A percentile compares a stretch with the other conserved stretches of the same genome.
These are phyloP conservation scores for Puffinus mauretanicus DNA, from an alignment of 2,113 vertebrate genomes.

Conservation along the genomic window DNA sequence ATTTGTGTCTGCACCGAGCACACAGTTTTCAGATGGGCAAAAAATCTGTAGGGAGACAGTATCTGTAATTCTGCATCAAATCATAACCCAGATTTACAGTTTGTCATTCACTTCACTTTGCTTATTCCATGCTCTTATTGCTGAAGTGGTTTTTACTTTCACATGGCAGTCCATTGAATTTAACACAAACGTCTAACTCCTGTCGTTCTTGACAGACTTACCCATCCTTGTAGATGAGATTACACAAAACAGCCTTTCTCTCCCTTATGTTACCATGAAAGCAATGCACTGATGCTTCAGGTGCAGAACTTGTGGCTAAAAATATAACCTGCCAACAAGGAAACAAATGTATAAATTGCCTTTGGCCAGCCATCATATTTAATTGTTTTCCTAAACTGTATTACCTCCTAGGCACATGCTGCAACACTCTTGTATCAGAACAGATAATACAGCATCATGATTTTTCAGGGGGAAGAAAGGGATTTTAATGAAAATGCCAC, in stretches of 20 bases:
- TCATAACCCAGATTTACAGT: background rate
- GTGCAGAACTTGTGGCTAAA: slow-evolving; percentile 33
- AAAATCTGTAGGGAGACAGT: background rate
- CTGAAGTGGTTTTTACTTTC: background rate
- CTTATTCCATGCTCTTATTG: background rate
- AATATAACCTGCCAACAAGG: slow-evolving; percentile 14
- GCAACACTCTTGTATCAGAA: background rate
- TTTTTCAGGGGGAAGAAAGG: slow-evolving; percentile 47
- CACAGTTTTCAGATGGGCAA: background rate
- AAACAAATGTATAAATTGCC: slow-evolving; percentile 45
- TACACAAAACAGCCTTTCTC: background rate
- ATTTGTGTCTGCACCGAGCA: background rate
- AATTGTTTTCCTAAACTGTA: slow-evolving; percentile 66
- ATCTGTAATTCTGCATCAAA: background rate
- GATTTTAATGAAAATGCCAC: slow-evolving; percentile 75
- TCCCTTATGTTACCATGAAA: background rate
- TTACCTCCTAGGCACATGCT: slow-evolving; percentile 60
- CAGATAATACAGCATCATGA: slow-evolving; percentile 36
- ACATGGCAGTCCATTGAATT: background rate
- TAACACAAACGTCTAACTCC: background rate
- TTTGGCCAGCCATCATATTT: slow-evolving; percentile 58
- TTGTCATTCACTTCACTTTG: background rate
- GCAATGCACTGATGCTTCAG: slow-evolving; percentile 18
- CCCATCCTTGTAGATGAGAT: background rate
- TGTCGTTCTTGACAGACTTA: background rate